A percentile compares a stretch with the other conserved stretches of the same genome.
Conservation (phyloP, 2,888 invertebrate genomes). For the Terebella lapidaria region DNA sequence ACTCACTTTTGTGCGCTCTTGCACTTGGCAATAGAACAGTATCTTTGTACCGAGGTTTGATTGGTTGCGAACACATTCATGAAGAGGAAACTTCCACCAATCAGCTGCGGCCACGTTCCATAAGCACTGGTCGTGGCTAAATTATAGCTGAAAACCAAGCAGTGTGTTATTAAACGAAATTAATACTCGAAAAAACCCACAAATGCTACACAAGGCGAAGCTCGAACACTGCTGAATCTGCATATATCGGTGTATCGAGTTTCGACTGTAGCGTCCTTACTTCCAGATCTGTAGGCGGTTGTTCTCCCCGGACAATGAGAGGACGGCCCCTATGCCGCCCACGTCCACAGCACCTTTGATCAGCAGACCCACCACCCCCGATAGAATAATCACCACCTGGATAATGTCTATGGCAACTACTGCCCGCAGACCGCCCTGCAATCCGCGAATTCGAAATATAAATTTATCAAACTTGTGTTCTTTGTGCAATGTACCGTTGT, state of each 20-base stretch:
- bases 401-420: constrained; percentile 53
- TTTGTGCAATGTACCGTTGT: too few species aligned
- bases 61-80: neutral
- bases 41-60: neutral
- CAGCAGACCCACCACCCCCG: constrained; percentile 44
- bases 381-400: constrained; percentile 50
- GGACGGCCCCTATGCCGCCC: constrained; percentile 38
- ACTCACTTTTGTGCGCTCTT: constrained; percentile 31
- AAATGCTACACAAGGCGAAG: too few species aligned
- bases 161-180: too few species aligned
- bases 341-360: constrained; percentile 38
- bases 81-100: constrained; percentile 58
- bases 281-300: neutral
- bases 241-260: too few species aligned
- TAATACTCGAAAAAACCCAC: too few species aligned
- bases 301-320: constrained; percentile 27
- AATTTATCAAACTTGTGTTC: too few species aligned
- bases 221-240: too few species aligned
- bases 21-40: constrained; percentile 16
- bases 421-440: constrained; percentile 52
- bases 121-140: neutral
- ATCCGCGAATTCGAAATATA: too few species aligned
- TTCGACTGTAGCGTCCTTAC: neutral
- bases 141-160: too few species aligned
- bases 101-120: neutral